Conservation (phyloP, 2,888 invertebrate genomes). For the Eilema caniola region DNA sequence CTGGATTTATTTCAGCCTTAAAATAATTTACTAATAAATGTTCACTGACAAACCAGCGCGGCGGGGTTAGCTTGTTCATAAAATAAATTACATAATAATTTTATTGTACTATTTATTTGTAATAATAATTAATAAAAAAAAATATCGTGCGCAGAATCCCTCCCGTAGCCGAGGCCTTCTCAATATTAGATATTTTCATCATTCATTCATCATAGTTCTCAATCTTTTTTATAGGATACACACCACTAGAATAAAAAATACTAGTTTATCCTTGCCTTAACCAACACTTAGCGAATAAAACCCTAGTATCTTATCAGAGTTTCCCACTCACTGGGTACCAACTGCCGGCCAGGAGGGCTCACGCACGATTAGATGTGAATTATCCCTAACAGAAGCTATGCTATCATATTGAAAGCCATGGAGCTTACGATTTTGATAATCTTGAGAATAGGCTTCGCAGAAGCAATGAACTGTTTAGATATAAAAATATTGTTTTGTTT, state of each 20-base stretch:
- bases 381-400: conserved; percentile 41
- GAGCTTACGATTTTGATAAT: conserved; percentile 48
- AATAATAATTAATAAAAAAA: too few species aligned
- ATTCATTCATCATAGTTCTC: too few species aligned
- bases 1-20: too few species aligned
- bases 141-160: too few species aligned
- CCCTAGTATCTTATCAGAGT: conserved; percentile 49
- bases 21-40: too few species aligned
- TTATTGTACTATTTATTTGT: too few species aligned
- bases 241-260: neutral
- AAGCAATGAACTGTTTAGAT: neutral
- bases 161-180: too few species aligned
- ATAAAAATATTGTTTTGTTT: neutral
- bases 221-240: too few species aligned
- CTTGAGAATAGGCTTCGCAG: conserved; percentile 21
- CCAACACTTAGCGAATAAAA: conserved; percentile 33
- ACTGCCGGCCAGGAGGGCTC: conserved; percentile 43
- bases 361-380: conserved; percentile 56
- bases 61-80: too few species aligned
- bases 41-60: too few species aligned
- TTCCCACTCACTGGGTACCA: conserved; percentile 52
- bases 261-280: conserved; percentile 11
- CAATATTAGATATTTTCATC: too few species aligned
- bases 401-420: conserved; percentile 48
- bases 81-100: too few species aligned